These are phyloP conservation scores for Sula dactylatra DNA, from an alignment of 2,113 vertebrate species.

Conservation along the genomic window DNA sequence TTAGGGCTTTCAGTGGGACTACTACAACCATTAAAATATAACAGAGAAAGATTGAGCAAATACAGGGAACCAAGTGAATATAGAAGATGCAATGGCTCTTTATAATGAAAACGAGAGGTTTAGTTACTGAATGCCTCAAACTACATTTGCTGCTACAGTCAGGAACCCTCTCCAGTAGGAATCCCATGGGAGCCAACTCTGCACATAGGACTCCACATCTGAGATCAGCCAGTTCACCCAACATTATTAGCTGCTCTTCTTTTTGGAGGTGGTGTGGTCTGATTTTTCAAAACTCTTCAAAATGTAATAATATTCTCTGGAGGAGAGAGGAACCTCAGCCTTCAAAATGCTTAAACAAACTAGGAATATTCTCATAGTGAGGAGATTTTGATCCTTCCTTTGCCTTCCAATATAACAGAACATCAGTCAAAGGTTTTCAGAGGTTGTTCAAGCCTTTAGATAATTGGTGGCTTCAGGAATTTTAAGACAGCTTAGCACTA, in stretches of 20 bases:
- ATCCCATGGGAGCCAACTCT: background rate
- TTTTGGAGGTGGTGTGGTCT: background rate
- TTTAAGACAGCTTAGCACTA: background rate
- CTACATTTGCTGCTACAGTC: background rate
- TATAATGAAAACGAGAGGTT: background rate
- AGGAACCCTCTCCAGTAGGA: background rate
- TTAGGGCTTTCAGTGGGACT: background rate
- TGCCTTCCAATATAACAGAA: background rate
- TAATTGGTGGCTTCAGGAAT: background rate
- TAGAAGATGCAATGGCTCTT: background rate
- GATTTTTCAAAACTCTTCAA: background rate
- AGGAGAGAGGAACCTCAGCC: background rate
- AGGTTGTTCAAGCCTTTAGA: background rate
- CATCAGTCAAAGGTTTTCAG: background rate
- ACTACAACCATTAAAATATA: background rate
- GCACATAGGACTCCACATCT: background rate
- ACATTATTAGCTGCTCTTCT: background rate
- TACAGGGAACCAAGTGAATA: background rate
- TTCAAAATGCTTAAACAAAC: background rate
- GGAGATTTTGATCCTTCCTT: background rate
- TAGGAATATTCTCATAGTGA: background rate
- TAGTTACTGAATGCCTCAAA: background rate
- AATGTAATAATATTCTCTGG: background rate
- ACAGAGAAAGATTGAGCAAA: background rate
- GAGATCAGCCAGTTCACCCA: background rate